These are phyloP conservation scores for Tyto alba DNA, from an alignment of 2,113 vertebrate species.

Conservation along the genomic window DNA sequence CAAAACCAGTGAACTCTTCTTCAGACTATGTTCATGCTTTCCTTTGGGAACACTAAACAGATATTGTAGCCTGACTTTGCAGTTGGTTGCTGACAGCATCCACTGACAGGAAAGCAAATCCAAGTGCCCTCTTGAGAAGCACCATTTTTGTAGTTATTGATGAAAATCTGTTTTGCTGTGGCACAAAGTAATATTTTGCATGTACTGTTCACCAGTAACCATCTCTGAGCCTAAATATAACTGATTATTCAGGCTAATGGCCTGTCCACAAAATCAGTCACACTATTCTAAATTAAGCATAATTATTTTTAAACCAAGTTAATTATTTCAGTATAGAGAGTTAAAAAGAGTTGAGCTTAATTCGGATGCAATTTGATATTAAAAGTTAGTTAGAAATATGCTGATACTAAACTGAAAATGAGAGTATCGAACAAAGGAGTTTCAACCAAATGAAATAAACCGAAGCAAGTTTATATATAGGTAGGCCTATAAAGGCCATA, in stretches of 20 bases:
- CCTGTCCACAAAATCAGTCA: not conserved
- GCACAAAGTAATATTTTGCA: not conserved
- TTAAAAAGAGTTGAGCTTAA: not conserved
- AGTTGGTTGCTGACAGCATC: not conserved
- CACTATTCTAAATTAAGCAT: not conserved
- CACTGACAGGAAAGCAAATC: not conserved
- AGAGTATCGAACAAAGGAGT: not conserved
- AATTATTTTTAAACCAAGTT: not conserved
- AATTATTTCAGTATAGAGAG: not conserved
- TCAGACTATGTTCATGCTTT: not conserved
- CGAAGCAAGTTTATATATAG: not conserved
- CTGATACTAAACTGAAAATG: not conserved
- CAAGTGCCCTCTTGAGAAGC: not conserved
- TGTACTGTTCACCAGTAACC: not conserved
- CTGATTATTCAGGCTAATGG: not conserved
- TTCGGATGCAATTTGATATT: not conserved
- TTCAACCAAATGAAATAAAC: not conserved
- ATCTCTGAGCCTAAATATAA: not conserved
- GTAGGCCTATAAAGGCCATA: not conserved
- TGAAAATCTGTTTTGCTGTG: not conserved
- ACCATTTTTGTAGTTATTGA: not conserved
- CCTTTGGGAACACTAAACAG: not conserved
- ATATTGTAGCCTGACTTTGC: not conserved
- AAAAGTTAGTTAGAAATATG: not conserved
- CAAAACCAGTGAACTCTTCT: not conserved